A percentile compares a stretch with the other conserved stretches of the same genome.
Conservation (phyloP, 2,797 vertebrate species). For the Esox lucius region DNA sequence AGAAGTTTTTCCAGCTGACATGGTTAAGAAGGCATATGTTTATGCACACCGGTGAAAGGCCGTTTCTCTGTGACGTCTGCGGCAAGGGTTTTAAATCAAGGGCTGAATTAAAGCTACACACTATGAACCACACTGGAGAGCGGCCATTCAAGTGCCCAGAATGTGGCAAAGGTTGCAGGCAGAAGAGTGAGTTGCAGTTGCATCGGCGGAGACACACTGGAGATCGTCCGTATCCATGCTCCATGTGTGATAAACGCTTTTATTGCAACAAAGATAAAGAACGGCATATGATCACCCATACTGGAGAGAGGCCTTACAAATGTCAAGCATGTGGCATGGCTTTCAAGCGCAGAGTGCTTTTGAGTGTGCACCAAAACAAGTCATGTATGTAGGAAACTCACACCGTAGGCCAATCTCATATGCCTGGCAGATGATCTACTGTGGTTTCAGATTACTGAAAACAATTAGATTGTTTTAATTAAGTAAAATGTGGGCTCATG, state of each 20-base stretch:
- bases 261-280: neutral
- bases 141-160: neutral
- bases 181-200: neutral
- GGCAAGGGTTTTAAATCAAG: neutral
- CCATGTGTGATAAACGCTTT: neutral
- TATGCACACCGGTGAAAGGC: neutral
- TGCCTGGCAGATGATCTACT: no score
- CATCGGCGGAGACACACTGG: neutral
- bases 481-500: no score
- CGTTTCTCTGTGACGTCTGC: slow-evolving; percentile 1
- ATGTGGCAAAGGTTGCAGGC: neutral
- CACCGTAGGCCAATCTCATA: no score
- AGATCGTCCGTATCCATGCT: neutral
- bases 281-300: neutral
- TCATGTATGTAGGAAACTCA: neutral
- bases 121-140: neutral
- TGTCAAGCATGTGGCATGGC: neutral
- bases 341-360: neutral
- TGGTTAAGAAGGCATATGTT: slow-evolving; percentile 1
- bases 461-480: no score
- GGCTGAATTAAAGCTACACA: neutral
- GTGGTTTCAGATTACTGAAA: no score
- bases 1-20: neutral
- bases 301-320: neutral
- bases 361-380: neutral